phyloP scores from a whole-genome alignment of 64 coral and sea anemone genomes.

The Orbicella faveolata region DNA sequence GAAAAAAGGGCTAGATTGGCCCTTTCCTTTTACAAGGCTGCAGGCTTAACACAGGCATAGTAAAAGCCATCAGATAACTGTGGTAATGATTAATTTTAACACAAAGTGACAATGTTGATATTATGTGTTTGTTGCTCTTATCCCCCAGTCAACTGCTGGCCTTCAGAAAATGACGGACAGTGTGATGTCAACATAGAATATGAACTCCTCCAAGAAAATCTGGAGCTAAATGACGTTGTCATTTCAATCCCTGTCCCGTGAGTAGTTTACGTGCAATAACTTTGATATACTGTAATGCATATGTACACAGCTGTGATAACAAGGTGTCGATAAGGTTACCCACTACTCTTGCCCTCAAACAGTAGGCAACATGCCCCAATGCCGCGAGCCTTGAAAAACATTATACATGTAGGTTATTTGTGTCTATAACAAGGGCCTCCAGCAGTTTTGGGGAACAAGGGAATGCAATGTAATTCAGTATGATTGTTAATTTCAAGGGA shows the following conservation, averaged over 20 bases:
- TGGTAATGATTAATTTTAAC: neutral
- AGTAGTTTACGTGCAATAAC: slow-evolving; percentile 36
- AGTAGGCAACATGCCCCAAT: neutral
- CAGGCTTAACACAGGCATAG: too few relatives aligned
- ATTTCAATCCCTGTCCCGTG: slow-evolving; percentile 97
- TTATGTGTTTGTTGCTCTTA: slow-evolving; percentile 1
- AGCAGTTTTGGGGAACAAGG: too few relatives aligned
- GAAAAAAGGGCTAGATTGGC: too few relatives aligned
- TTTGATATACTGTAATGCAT: too few relatives aligned
- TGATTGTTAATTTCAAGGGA: neutral
- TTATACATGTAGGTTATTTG: too few relatives aligned
- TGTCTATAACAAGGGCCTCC: too few relatives aligned
- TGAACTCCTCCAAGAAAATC: slow-evolving; percentile 85
- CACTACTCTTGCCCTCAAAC: too few relatives aligned
- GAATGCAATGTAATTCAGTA: neutral
- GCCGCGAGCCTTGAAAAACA: neutral
- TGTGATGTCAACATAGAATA: slow-evolving; percentile 99
- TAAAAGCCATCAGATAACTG: too few relatives aligned
- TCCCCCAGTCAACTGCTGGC: slow-evolving; percentile 96
- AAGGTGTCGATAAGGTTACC: too few relatives aligned
- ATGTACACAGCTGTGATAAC: too few relatives aligned
- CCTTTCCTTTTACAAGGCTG: too few relatives aligned
- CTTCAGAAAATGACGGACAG: slow-evolving; percentile 96
- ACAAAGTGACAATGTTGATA: neutral
- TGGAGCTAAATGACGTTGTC: slow-evolving; percentile 92